These are phyloP conservation scores for Poeciliopsis gracilis DNA, from an alignment of 2,797 vertebrate species.

Conservation along the genomic window DNA sequence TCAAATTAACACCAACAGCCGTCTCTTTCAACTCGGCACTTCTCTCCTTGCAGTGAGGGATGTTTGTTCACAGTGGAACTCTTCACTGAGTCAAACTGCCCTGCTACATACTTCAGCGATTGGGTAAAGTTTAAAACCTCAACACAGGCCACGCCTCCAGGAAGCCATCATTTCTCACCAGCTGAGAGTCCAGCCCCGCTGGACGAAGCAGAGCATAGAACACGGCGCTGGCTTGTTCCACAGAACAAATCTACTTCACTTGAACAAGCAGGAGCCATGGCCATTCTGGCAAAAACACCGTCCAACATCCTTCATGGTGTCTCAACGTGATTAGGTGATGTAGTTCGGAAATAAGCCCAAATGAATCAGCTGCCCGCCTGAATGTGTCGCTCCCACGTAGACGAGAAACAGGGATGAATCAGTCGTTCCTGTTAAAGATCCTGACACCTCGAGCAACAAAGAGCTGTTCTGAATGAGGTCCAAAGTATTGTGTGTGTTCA, in stretches of 20 bases:
- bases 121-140: too few species aligned
- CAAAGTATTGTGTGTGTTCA: slow-evolving; percentile 81
- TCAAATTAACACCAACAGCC: too few species aligned
- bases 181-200: too few species aligned
- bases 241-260: not conserved
- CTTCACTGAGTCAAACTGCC: too few species aligned
- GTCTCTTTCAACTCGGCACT: too few species aligned
- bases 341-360: slow-evolving; percentile 70
- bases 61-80: too few species aligned
- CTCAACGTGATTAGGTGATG: not conserved
- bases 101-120: too few species aligned
- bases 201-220: too few species aligned
- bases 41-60: too few species aligned
- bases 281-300: not conserved
- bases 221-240: not conserved
- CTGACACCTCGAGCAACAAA: slow-evolving; percentile 79
- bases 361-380: slow-evolving; percentile 64
- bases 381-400: slow-evolving; percentile 49
- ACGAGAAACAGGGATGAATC: slow-evolving; percentile 69
- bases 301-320: not conserved
- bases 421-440: slow-evolving; percentile 80
- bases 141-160: too few species aligned
- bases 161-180: too few species aligned
- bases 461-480: slow-evolving; percentile 66
- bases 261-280: not conserved